Percentiles rank a stretch among this genome's conserved stretches.
Evolutionary conservation across 2,113 vertebrate genomes (phyloP).

Genomic region (Formicarius rufipectus): DNA sequence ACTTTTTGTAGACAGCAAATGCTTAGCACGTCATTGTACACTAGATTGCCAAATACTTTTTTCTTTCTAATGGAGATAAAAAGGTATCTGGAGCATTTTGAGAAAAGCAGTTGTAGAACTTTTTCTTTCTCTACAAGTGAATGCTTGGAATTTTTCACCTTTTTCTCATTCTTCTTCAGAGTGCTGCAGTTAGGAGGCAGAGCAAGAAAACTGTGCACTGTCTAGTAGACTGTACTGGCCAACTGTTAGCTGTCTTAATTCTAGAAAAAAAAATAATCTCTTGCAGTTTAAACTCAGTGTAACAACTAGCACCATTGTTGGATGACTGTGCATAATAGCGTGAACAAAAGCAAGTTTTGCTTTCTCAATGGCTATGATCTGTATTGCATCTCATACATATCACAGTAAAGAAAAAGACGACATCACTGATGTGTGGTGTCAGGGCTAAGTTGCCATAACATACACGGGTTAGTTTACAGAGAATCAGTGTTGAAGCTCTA

Average conservation of each 20-base stretch:
- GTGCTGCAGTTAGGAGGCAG: neutral
- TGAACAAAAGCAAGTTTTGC: neutral
- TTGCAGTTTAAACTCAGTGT: neutral
- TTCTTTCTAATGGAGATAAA: neutral
- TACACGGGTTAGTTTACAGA: fast-evolving
- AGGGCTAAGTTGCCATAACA: neutral
- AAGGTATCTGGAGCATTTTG: neutral
- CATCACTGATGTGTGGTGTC: neutral
- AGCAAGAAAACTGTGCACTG: neutral
- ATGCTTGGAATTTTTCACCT: neutral
- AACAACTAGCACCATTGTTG: neutral
- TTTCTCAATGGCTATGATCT: neutral
- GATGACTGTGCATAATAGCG: neutral
- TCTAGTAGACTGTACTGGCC: neutral
- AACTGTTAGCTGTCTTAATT: neutral
- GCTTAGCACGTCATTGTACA: neutral
- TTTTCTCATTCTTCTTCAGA: neutral
- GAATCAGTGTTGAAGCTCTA: neutral
- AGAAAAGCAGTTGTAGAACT: neutral
- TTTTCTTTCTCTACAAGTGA: neutral
- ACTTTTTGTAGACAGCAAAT: slow-evolving; percentile 3
- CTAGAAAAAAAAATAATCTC: neutral
- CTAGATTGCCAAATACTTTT: neutral
- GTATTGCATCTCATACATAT: neutral
- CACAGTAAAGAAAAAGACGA: neutral